Percentiles rank a stretch among this genome's conserved stretches.
phyloP scores from a whole-genome alignment of 2,888 invertebrate genomes.

The Synergus itoensis region DNA sequence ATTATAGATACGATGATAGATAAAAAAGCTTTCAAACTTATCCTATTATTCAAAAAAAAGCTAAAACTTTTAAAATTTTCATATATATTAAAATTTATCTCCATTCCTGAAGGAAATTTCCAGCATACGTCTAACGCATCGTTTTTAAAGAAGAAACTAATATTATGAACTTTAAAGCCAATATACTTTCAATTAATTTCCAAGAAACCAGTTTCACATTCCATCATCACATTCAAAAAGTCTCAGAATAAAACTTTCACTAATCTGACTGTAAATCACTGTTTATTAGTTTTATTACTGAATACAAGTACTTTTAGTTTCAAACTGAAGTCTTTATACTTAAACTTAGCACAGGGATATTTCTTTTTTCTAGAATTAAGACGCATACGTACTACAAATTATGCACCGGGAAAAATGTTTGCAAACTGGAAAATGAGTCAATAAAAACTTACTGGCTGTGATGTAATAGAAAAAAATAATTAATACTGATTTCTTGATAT shows the following conservation, averaged over 20 bases:
- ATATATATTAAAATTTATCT: constrained; percentile 1
- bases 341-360: neutral
- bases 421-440: neutral
- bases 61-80: neutral
- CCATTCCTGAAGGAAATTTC: neutral
- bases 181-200: neutral
- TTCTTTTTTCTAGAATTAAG: neutral
- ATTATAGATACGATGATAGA: neutral
- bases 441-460: neutral
- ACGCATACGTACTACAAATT: too few species aligned
- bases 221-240: neutral
- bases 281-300: neutral
- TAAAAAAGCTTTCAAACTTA: neutral
- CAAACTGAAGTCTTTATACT: neutral
- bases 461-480: neutral
- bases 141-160: too few species aligned
- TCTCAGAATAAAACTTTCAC: neutral
- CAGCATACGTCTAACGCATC: neutral
- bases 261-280: neutral
- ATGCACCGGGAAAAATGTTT: neutral
- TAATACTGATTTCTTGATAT: constrained; percentile 5
- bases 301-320: neutral
- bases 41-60: neutral
- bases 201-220: neutral
- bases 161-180: neutral